A percentile compares a stretch with the other conserved stretches of the same genome.
Evolutionary conservation across 1,140 invertebrate species (phyloP).

Genomic region (Elysia chlorotica): DNA sequence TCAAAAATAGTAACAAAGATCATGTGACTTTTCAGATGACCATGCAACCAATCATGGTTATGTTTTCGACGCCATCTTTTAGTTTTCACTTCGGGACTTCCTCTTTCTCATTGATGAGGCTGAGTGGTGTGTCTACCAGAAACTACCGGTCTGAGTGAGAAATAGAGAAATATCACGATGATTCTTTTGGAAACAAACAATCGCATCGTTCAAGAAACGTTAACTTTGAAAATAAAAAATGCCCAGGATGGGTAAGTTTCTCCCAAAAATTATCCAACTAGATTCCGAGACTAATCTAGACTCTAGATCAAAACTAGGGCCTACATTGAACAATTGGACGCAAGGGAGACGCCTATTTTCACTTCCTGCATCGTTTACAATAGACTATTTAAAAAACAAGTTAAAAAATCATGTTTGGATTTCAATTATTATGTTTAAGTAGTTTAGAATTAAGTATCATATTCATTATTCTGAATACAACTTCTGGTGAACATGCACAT

Average conservation of each 20-base stretch:
- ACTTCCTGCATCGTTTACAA: no score
- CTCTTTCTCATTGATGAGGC: neutral
- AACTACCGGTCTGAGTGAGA: neutral
- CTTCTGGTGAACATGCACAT: no score
- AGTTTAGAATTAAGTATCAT: no score
- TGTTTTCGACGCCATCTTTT: conserved; percentile 12
- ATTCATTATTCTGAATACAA: no score
- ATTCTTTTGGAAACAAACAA: conserved; percentile 99
- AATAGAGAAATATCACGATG: conserved; percentile 69
- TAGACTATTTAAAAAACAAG: no score
- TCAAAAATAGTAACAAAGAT: conserved; percentile 8
- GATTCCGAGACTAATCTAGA: neutral
- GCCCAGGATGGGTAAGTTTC: conserved; percentile 86
- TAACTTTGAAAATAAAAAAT: conserved; percentile 94
- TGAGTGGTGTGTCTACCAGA: no score
- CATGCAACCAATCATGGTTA: conserved; percentile 7
- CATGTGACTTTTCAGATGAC: conserved; percentile 9
- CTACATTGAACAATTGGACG: no score
- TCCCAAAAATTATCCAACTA: neutral
- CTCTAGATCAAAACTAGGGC: no score
- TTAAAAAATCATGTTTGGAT: no score
- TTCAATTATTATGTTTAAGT: no score
- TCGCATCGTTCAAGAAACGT: conserved; percentile 94
- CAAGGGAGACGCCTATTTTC: conserved; percentile 20
- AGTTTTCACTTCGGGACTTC: conserved; percentile 10